These are phyloP conservation scores for Bombus sibiricus DNA, from an alignment of 1,140 invertebrate genomes.

Conservation along the genomic window DNA sequence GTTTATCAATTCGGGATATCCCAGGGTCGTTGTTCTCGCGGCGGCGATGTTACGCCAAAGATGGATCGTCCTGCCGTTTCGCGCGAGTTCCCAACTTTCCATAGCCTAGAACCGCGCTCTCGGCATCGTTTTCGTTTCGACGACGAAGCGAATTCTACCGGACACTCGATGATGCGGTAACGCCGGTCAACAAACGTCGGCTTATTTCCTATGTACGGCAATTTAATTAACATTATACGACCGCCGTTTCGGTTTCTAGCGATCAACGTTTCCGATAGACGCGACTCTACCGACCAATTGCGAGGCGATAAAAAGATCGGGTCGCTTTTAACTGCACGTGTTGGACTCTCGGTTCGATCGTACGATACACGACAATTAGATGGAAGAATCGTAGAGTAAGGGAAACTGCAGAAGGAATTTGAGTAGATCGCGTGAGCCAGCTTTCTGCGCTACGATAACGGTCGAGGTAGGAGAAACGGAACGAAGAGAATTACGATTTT, in stretches of 20 bases:
- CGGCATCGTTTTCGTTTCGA: not conserved
- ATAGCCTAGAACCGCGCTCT: not conserved
- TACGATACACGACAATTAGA: not conserved
- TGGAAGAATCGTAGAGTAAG: too few species aligned
- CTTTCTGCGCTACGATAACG: not conserved
- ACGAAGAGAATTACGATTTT: too few species aligned
- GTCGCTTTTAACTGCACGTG: too few species aligned
- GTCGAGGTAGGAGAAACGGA: too few species aligned
- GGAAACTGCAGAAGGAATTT: not conserved
- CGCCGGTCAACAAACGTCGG: not conserved
- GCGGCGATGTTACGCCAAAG: not conserved
- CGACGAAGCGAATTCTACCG: not conserved
- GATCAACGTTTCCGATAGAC: too few species aligned
- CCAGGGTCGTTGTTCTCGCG: slow-evolving; percentile 19
- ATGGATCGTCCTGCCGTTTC: slow-evolving; percentile 20
- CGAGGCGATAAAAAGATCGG: too few species aligned
- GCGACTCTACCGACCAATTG: too few species aligned
- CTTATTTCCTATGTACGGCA: not conserved
- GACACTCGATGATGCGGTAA: not conserved
- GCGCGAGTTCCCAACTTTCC: not conserved
- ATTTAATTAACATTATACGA: too few species aligned
- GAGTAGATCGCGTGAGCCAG: too few species aligned
- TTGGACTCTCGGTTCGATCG: too few species aligned
- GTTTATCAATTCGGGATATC: slow-evolving; percentile 42
- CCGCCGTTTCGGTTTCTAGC: too few species aligned